These are phyloP conservation scores for Labroides dimidiatus DNA, from an alignment of 2,797 vertebrate genomes.

Conservation along the genomic window DNA sequence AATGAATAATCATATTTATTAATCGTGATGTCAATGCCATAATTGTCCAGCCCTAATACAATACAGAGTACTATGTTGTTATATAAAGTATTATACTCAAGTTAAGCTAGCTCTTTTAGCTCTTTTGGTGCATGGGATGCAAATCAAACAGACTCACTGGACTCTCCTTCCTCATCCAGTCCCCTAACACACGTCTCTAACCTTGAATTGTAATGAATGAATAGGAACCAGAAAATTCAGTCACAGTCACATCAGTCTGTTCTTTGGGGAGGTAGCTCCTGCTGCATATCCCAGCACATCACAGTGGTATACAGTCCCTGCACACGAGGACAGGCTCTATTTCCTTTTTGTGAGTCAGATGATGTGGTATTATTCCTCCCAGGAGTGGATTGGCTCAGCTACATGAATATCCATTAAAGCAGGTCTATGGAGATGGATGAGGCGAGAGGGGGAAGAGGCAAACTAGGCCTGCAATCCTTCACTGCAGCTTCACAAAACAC, in stretches of 20 bases:
- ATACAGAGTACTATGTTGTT: too few species aligned
- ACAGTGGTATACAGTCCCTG: constrained; percentile 48
- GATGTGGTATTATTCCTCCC: constrained; percentile 82
- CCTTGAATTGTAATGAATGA: constrained; percentile 14
- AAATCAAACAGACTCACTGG: constrained; percentile 3
- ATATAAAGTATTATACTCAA: too few species aligned
- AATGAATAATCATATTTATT: too few species aligned
- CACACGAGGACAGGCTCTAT: constrained; percentile 74
- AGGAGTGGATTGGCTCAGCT: constrained; percentile 78
- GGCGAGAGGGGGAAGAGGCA: constrained; percentile 67
- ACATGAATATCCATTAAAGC: constrained; percentile 84
- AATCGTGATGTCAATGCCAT: too few species aligned
- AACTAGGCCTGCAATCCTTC: constrained; percentile 75
- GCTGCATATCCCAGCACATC: constrained; percentile 53
- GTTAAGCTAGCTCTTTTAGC: too few species aligned
- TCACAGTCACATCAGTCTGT: constrained; percentile 31
- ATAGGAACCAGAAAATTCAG: constrained; percentile 23
- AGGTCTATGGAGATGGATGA: constrained; percentile 83
- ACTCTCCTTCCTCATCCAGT: constrained; percentile 14
- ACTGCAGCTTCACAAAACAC: constrained; percentile 61
- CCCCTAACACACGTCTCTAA: constrained; percentile 10
- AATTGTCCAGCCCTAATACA: too few species aligned
- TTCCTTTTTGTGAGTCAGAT: constrained; percentile 80
- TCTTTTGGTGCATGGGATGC: neutral
- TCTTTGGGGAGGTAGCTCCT: constrained; percentile 23